Base-by-base conservation (phyloP, 2,113 vertebrate species). In the Forbesichthys agassizii region DNA sequence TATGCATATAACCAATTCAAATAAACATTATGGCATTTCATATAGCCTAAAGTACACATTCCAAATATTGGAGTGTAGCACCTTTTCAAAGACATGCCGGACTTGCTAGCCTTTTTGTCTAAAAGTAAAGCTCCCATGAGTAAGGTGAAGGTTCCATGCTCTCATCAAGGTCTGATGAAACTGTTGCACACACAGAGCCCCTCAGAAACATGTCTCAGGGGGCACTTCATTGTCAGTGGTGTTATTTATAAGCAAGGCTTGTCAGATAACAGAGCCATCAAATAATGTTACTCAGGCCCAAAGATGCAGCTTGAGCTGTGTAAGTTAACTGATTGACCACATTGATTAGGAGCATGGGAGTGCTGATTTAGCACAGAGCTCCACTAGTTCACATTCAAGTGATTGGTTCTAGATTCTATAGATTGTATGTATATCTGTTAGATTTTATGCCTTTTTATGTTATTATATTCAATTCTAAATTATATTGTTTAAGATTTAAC, bases 331-430 rank as follows among this genome's bases (percentile, higher is more conserved):
- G 49, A 27, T 70, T 11, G 52, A 54, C 53, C 46, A 11, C 83
- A 88, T 84, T 72, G 82, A 89, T 85, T 71, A 58, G 74, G 9
- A 66, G 69, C 59, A 70, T 47, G 33, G 69, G 68, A 52, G 42
- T 80, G 87, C 85, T 83, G 87, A 89, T 80, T 53, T 78, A 86
- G 87, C 87, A 80, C 63, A 14, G 8, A 27, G 71, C 61, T 77
- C 71, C 71, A 68, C 36, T 27, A 62, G 57, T 75, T 77, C 76
- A 77, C 36, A 1, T 27, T 27, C 27, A 27, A 27, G 27, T 27
- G 27, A 27, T 27, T 27, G 27, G 27, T 27, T 42, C 36, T 42
- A 6, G 5, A 42, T 42, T 42, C 36, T 42, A 42, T 42, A 42
- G 27, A 27, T 27, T 27, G 27, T 27, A 27, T 27, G 27, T 27